These are phyloP conservation scores for Heliothis subflexa DNA, from an alignment of 1,140 invertebrate species.

Conservation along the genomic window DNA sequence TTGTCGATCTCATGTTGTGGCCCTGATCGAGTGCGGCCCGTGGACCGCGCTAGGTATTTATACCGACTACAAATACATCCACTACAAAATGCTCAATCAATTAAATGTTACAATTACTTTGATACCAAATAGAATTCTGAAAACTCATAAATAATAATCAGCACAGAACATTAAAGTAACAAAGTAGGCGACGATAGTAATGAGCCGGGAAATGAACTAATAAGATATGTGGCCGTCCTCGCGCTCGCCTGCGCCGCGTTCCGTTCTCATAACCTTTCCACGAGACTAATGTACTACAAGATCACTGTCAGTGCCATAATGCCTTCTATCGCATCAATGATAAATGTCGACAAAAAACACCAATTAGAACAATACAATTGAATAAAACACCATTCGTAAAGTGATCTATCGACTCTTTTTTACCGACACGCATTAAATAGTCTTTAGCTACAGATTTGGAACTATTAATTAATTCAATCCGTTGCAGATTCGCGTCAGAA, in stretches of 20 bases:
- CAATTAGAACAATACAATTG: constrained; percentile 70
- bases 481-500: constrained; percentile 54
- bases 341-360: constrained; percentile 65
- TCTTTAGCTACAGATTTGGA: constrained; percentile 60
- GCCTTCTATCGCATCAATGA: constrained; percentile 55
- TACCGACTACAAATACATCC: background rate
- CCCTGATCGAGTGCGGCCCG: constrained; percentile 17
- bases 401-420: constrained; percentile 57
- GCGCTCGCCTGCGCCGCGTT: constrained; percentile 49
- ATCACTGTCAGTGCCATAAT: constrained; percentile 63
- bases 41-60: constrained; percentile 16
- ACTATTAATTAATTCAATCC: constrained; percentile 65
- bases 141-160: constrained; percentile 19
- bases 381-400: constrained; percentile 50
- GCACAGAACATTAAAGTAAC: constrained; percentile 33
- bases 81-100: background rate
- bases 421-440: constrained; percentile 63
- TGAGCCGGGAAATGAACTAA: constrained; percentile 48
- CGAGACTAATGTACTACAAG: constrained; percentile 60
- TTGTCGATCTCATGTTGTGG: constrained; percentile 55
- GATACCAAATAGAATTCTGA: background rate
- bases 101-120: constrained; percentile 3
- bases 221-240: constrained; percentile 25
- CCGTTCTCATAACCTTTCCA: constrained; percentile 62
- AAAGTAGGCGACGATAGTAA: constrained; percentile 22